Evolutionary conservation across 2,113 vertebrate species (phyloP), one percentile per base, ranked within the genome.

Genomic region (Nycticryphes semicollaris): DNA sequence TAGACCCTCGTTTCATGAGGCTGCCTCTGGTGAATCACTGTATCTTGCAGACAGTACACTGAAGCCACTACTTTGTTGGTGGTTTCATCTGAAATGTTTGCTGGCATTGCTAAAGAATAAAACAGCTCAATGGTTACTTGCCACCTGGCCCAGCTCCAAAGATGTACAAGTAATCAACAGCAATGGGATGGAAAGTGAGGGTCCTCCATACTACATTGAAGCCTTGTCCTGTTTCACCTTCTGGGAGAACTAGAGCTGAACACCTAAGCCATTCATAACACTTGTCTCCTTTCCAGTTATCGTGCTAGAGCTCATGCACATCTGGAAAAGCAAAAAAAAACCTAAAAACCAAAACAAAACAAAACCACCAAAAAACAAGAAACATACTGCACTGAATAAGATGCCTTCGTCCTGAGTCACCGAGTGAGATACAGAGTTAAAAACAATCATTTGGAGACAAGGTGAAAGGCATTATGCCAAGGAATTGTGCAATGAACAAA

Each of bases 351-450:
- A 30, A 79, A 74, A 77, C 22, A 64, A 64, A 1, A 16, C 41
- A 37, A 23, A 28, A 39, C 57, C 17, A 6, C 17, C 56, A 14
- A 25, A 51, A 51, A 27, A 25, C 51, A 45, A 41, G 72, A 50
- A 93, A 87, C 37, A 48, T 3, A 30, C 41, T 57, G 64, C 27
- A 23, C 73, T 56, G 56, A 84, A 45, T 12, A 80, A 63, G 91
- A 95, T 91, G 93, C 77, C 89, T 96, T 79, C 0, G 0, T 54
- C 74, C 89, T 91, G 93, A 96, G 92, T 95, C 94, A 93, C 31
- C 0, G 1, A 89, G 50, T 20, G 19, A 76, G 54, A 91, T 0
- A 0, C 8, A 56, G 48, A 86, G 66, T 66, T 51, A 76, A 90
- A 90, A 84, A 17, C 63, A 87, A 6, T 57, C 28, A 28, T 83